These are phyloP conservation scores for Nixonia krombeini DNA, from an alignment of 1,140 invertebrate species.

Conservation along the genomic window DNA sequence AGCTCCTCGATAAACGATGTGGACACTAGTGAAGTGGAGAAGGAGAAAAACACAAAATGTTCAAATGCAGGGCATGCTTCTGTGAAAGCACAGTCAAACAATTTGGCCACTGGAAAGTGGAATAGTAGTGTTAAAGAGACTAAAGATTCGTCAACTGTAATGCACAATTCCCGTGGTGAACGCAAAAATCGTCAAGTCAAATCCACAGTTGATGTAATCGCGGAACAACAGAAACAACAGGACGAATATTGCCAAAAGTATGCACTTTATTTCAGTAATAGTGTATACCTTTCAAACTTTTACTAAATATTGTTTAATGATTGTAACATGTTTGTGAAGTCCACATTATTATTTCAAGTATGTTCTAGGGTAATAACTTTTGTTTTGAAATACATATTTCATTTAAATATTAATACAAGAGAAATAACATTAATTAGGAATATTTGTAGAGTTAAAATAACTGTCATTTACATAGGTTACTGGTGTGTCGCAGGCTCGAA, in stretches of 20 bases:
- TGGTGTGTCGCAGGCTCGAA: conserved; percentile 74
- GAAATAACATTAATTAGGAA: not conserved
- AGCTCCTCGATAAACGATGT: conserved; percentile 74
- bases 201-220: conserved; percentile 71
- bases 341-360: too few relatives aligned
- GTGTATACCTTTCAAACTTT: not conserved
- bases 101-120: conserved; percentile 66
- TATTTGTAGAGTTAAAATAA: conserved; percentile 1
- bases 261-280: conserved; percentile 17
- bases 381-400: too few relatives aligned
- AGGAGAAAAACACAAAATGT: conserved; percentile 72
- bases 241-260: conserved; percentile 77
- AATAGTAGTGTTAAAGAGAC: conserved; percentile 71
- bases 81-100: conserved; percentile 66
- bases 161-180: conserved; percentile 74
- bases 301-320: too few relatives aligned
- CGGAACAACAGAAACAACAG: conserved; percentile 74
- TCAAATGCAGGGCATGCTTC: conserved; percentile 59
- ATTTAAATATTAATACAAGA: too few relatives aligned
- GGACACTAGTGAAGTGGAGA: conserved; percentile 73
- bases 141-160: conserved; percentile 67
- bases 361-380: too few relatives aligned
- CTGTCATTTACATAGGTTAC: conserved; percentile 55
- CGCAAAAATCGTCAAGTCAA: conserved; percentile 73
- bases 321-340: too few relatives aligned